phyloP scores from a whole-genome alignment of 2,888 invertebrate genomes.

The Drosophila testacea region DNA sequence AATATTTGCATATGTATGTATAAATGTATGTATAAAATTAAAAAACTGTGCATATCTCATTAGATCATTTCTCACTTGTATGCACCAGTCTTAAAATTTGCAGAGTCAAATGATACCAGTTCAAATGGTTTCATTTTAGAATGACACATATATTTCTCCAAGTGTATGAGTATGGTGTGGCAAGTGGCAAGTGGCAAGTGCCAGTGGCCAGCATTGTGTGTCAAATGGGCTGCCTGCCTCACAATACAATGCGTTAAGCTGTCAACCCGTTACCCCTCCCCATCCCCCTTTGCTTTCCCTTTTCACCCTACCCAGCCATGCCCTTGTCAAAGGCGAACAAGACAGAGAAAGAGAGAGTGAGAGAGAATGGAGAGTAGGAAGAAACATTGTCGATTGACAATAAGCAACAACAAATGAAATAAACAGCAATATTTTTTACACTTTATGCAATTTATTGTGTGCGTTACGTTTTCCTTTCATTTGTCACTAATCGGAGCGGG shows the following conservation, averaged over 20 bases:
- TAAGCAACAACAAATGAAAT: slow-evolving; percentile 66
- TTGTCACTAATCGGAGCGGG: slow-evolving; percentile 20
- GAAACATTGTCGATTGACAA: slow-evolving; percentile 48
- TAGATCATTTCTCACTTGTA: too few relatives aligned
- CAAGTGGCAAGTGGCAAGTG: slow-evolving; percentile 7
- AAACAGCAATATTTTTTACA: slow-evolving; percentile 60
- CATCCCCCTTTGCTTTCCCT: neutral
- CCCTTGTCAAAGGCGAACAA: neutral
- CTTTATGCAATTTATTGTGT: slow-evolving; percentile 59
- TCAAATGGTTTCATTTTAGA: too few relatives aligned
- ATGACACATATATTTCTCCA: neutral
- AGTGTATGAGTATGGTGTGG: neutral
- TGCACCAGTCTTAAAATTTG: too few relatives aligned
- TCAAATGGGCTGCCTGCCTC: slow-evolving; percentile 37
- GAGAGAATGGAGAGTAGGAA: neutral
- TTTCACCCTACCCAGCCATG: too few relatives aligned
- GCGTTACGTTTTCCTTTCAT: slow-evolving; percentile 48
- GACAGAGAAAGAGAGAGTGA: neutral
- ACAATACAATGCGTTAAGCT: slow-evolving; percentile 46
- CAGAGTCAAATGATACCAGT: too few relatives aligned
- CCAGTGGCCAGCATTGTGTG: slow-evolving; percentile 39
- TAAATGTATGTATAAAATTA: too few relatives aligned
- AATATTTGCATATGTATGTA: too few relatives aligned
- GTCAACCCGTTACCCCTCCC: slow-evolving; percentile 21
- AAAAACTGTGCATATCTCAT: too few relatives aligned